phyloP scores from a whole-genome alignment of 2,113 vertebrate species.

The Arothron firmamentum region DNA sequence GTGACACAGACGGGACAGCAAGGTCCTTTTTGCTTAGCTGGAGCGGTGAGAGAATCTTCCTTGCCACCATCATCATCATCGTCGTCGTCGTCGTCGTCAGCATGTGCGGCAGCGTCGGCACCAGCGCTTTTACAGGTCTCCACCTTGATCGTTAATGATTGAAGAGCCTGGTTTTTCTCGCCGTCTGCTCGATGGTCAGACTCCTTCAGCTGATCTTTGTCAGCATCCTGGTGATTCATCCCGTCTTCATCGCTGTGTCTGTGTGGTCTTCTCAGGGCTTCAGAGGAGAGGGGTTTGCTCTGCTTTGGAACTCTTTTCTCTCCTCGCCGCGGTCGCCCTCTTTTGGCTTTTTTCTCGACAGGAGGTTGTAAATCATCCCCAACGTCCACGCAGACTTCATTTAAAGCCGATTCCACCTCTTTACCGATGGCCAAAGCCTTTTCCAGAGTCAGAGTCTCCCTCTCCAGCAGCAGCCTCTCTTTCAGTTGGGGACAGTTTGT shows the following conservation, averaged over 20 bases:
- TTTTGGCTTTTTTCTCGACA: slow-evolving; percentile 27
- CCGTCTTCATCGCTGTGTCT: slow-evolving; percentile 15
- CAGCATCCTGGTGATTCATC: not conserved
- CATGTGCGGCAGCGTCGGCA: not conserved
- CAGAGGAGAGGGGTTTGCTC: not conserved
- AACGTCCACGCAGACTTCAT: slow-evolving; percentile 52
- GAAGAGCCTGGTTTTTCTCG: not conserved
- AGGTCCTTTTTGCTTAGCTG: slow-evolving; percentile 10
- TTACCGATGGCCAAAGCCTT: slow-evolving; percentile 35
- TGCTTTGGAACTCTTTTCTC: slow-evolving; percentile 4
- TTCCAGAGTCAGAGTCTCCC: slow-evolving; percentile 37
- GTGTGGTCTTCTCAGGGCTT: not conserved
- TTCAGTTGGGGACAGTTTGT: slow-evolving; percentile 41
- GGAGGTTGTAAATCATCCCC: slow-evolving; percentile 39
- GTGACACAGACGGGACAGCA: slow-evolving; percentile 41
- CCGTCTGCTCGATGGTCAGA: not conserved
- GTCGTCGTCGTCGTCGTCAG: not conserved
- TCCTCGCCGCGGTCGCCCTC: slow-evolving; percentile 45
- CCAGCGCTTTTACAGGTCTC: not conserved
- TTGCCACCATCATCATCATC: not conserved
- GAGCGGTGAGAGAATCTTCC: slow-evolving; percentile 3
- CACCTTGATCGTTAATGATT: slow-evolving; percentile 1
- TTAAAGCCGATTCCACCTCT: slow-evolving; percentile 37
- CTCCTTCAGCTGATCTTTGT: not conserved
- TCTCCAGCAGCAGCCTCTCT: slow-evolving; percentile 36